Percentiles rank a stretch among this genome's conserved stretches.
Conservation (phyloP, 2,888 invertebrate species). For the Drosophila ustulata region DNA sequence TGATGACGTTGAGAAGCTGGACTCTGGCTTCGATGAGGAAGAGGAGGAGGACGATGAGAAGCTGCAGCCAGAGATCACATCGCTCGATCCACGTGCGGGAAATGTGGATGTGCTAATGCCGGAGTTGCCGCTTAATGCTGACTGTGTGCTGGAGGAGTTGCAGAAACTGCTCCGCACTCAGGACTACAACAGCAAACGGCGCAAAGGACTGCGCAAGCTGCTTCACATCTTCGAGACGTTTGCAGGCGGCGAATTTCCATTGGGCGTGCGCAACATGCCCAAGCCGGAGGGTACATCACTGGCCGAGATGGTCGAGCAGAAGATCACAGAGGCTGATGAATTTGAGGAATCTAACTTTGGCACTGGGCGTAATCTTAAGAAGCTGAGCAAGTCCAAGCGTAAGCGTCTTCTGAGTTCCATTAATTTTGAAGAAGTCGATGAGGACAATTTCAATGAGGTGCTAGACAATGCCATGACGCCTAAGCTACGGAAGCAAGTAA, state of each 20-base stretch:
- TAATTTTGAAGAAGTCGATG: conserved; percentile 80
- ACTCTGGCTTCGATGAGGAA: conserved; percentile 72
- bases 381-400: conserved; percentile 84
- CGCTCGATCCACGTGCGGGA: conserved; percentile 92
- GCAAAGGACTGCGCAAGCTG: conserved; percentile 86
- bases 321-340: conserved; percentile 84
- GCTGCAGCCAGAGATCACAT: conserved; percentile 46
- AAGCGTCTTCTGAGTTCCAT: conserved; percentile 80
- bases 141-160: conserved; percentile 86
- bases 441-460: conserved; percentile 80
- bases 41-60: conserved; percentile 84
- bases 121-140: conserved; percentile 88
- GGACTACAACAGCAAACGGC: conserved; percentile 86
- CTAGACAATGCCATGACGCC: conserved; percentile 77
- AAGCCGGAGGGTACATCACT: conserved; percentile 80
- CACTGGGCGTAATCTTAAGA: conserved; percentile 84
- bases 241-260: conserved; percentile 88
- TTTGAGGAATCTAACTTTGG: conserved; percentile 86
- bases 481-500: conserved; percentile 67
- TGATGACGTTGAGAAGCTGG: conserved; percentile 87
- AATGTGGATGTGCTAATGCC: conserved; percentile 90
- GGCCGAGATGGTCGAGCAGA: conserved; percentile 79
- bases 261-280: conserved; percentile 87
- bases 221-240: conserved; percentile 85
- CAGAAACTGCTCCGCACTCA: conserved; percentile 85